Percentiles rank a stretch among this genome's conserved stretches.
Conservation (phyloP, 2,113 vertebrate genomes). For the Nerophis lumbriciformis region DNA sequence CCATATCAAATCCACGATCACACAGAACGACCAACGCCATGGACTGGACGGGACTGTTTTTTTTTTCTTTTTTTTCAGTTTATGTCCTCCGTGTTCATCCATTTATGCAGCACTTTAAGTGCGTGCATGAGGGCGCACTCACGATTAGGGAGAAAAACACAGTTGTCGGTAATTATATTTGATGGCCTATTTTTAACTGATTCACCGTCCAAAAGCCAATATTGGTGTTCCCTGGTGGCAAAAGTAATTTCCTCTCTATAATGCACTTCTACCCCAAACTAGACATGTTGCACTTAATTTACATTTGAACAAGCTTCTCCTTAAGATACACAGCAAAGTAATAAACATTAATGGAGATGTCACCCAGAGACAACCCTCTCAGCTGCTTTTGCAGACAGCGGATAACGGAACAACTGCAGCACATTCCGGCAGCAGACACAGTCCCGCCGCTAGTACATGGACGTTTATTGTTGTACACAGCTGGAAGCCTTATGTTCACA, state of each 20-base stretch:
- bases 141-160: too few relatives aligned
- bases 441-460: constrained; percentile 34
- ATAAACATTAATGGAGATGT: constrained; percentile 27
- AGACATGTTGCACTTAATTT: constrained; percentile 11
- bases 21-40: too few relatives aligned
- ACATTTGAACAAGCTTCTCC: constrained; percentile 4
- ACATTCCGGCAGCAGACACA: constrained; percentile 32
- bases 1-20: too few relatives aligned
- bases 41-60: too few relatives aligned
- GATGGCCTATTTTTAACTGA: too few relatives aligned
- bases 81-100: too few relatives aligned
- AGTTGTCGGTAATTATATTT: too few relatives aligned
- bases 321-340: constrained; percentile 15
- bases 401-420: constrained; percentile 45
- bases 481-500: constrained; percentile 46
- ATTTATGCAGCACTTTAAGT: too few relatives aligned
- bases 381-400: constrained; percentile 41
- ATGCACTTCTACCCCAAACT: neutral
- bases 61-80: too few relatives aligned
- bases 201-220: too few relatives aligned
- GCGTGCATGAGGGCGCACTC: too few relatives aligned
- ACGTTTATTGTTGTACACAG: constrained; percentile 41
- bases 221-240: too few relatives aligned
- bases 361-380: constrained; percentile 32
- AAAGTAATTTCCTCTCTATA: neutral